Conservation (phyloP, 2,113 vertebrate species). For the Alligator sinensis region DNA sequence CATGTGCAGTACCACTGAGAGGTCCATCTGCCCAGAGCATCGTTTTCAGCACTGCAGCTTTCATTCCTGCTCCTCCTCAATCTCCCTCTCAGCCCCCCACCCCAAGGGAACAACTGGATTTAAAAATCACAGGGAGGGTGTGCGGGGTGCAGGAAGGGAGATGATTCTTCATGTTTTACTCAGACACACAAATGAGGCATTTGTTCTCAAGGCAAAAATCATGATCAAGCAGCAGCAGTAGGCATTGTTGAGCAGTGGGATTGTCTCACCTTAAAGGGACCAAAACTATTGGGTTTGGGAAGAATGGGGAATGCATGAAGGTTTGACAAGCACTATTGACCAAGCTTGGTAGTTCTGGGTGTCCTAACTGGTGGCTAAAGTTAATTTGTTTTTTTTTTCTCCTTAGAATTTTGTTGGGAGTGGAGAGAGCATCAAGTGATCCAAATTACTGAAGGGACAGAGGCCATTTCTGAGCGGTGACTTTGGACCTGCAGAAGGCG, state of each 20-base stretch:
- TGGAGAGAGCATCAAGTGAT: conserved; percentile 62
- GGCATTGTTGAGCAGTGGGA: conserved; percentile 5
- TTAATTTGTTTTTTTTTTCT: conserved; percentile 41
- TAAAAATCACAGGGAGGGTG: too few species aligned
- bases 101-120: background rate
- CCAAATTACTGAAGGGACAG: conserved; percentile 44
- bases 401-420: conserved; percentile 59
- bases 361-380: conserved; percentile 48
- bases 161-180: conserved; percentile 32
- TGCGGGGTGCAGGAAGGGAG: too few species aligned
- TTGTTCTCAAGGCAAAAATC: conserved; percentile 60
- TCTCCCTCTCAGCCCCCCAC: too few species aligned
- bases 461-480: conserved; percentile 30
- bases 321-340: background rate
- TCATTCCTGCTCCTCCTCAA: background rate
- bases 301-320: conserved; percentile 11
- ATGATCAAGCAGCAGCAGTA: conserved; percentile 63
- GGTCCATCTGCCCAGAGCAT: background rate
- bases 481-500: conserved; percentile 33
- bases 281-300: conserved; percentile 13
- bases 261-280: conserved; percentile 44
- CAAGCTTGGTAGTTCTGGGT: conserved; percentile 22
- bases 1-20: background rate
- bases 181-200: conserved; percentile 58
- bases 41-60: conserved; percentile 63